Base-by-base conservation (phyloP, 2,113 vertebrate genomes). In the Hiodon tergisus region DNA sequence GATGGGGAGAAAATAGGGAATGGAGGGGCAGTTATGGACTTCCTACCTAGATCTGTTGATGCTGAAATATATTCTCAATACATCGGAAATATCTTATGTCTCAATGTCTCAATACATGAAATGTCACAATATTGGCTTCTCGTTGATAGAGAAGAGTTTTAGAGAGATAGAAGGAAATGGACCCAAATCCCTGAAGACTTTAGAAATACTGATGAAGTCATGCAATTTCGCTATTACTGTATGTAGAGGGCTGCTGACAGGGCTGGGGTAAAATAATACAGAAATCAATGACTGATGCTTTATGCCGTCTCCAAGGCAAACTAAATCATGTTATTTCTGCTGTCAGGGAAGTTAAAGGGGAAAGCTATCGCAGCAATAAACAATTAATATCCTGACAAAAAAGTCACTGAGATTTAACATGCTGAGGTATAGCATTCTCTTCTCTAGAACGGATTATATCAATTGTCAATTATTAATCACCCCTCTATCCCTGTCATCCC, bases 361-460 rank as follows among this genome's bases (percentile, higher is more conserved):
- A 31, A 52, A 74, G 60, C 10, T 61, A 73, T 14, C 62, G 58
- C 60, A 9, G 17, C n/a, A 65, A 52, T 65, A 53, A 67, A 48
- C 46, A 67, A 67, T 58, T 74, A 51, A 74, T 67, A 62, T 74
- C 62, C 13, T 31, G 54, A 67, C 69, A 74, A 73, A 66, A 74
- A n/a, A 73, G 53, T 4, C 10, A 9, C 60, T 73, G 48, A 73
- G 65, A 73, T 48, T 65, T 51, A 52, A 47, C 68, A 58, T 59
- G 54, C 65, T n/a, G 54, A 54, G 68, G 65, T 48, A 68, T 48
- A 75, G 65, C 46, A 68, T 50, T 57, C 61, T 67, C 63, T 67
- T 52, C 14, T 47, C 17, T 53, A 9, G 73, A 68, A 55, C 31
- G 59, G 65, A 59, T 75, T 67, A 68, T 65, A 75, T 75, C 73